Base-by-base conservation (phyloP, 2,113 vertebrate species). In the Perca schrenkii region DNA sequence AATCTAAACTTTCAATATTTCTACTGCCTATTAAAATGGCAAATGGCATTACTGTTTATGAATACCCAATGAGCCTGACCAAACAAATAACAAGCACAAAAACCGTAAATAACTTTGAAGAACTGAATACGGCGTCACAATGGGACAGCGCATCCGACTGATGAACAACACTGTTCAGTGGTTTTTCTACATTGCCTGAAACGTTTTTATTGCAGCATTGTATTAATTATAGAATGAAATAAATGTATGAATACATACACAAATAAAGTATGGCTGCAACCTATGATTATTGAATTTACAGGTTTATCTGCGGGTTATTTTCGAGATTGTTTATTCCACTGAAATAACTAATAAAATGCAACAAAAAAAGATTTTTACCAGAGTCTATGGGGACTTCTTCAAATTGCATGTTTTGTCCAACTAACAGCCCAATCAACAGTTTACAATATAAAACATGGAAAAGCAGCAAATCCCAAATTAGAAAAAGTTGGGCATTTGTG, bases 1-100 rank as follows among this genome's bases (percentile, higher is more conserved):
- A 89, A 92, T 93, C 82, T 86, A 83, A 91, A 89, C 86, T 89
- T 92, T 89, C 84, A 87, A 88, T 88, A 86, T 82, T 82, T 79
- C 89, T 70, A 46, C 53, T 28, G 82, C 89, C 77, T 89, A 93
- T 93, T 93, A 90, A 92, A 92, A 90, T 65, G 74, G 88, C 88
- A 91, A 91, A 91, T 90, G 71, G 34, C 82, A 68, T 73, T 73
- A 62, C 88, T 87, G 61, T 82, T 80, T 82, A 40, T 85, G 93
- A 90, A 93, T 94, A 86, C 65, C 70, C 80, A 93, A 93, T 93
- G 91, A 92, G 90, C 68, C 81, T 22, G 74, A 82, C 74, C 73
- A 47, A 71, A 74, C 70, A 74, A 85, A 85, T 52, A 71, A 74
- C 64, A 77, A 72, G 50, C 57, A 49, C 34, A 70, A 61, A 46